Evolutionary conservation across 2,113 vertebrate genomes (phyloP).

Genomic region (Pteruthius melanotis): DNA sequence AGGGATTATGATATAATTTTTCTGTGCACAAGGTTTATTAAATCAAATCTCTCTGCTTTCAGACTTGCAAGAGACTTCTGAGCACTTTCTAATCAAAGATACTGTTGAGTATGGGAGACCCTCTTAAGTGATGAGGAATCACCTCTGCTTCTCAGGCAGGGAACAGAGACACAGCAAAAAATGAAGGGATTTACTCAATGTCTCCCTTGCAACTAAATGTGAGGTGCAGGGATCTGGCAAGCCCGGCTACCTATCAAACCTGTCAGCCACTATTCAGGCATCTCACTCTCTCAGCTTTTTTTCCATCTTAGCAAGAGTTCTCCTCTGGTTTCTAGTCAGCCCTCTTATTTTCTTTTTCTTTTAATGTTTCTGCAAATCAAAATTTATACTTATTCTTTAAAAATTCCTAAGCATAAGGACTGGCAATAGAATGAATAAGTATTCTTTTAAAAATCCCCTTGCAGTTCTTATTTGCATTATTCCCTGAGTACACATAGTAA

Average conservation of each 20-base stretch:
- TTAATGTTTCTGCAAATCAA: neutral
- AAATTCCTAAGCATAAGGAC: slow-evolving; percentile 30
- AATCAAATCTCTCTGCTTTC: neutral
- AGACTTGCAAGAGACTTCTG: neutral
- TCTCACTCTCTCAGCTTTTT: neutral
- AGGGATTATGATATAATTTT: neutral
- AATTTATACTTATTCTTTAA: slow-evolving; percentile 36
- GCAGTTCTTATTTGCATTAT: slow-evolving; percentile 42
- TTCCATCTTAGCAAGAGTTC: neutral
- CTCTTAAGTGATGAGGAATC: neutral
- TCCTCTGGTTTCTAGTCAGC: neutral
- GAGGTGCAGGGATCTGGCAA: neutral
- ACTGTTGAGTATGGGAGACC: neutral
- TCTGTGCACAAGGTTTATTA: neutral
- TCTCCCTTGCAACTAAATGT: neutral
- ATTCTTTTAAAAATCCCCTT: neutral
- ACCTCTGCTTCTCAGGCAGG: neutral
- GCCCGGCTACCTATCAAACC: neutral
- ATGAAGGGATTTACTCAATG: neutral
- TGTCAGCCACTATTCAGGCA: neutral
- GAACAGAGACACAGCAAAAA: neutral
- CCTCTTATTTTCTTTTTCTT: neutral
- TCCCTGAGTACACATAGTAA: slow-evolving; percentile 22
- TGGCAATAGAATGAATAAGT: slow-evolving; percentile 16
- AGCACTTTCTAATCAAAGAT: neutral